Evolutionary conservation across 2,888 invertebrate species (phyloP).

Genomic region (Myathropa florea): DNA sequence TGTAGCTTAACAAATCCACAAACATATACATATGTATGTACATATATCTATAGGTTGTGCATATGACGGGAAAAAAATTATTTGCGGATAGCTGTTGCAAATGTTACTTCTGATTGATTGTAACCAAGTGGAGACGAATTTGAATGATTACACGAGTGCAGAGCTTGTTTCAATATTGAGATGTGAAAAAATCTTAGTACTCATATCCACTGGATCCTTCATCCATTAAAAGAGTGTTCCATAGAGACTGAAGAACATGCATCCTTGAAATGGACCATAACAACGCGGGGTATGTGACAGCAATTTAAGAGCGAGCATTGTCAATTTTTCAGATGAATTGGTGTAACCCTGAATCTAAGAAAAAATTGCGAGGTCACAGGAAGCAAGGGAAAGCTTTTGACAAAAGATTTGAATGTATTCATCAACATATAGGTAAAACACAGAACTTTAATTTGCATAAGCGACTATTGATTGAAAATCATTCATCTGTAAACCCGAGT

Average conservation of each 20-base stretch:
- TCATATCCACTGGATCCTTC: neutral
- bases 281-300: neutral
- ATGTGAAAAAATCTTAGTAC: neutral
- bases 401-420: too few relatives aligned
- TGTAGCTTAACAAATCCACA: neutral
- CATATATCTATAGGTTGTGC: neutral
- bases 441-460: too few relatives aligned
- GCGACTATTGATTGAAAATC: too few relatives aligned
- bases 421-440: too few relatives aligned
- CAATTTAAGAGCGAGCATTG: neutral
- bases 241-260: neutral
- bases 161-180: neutral
- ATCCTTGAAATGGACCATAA: neutral
- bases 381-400: too few relatives aligned
- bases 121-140: conserved; percentile 25
- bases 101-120: conserved; percentile 38
- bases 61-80: neutral
- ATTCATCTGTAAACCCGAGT: too few relatives aligned
- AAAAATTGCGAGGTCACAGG: too few relatives aligned
- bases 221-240: neutral
- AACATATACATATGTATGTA: neutral
- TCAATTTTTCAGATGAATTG: too few relatives aligned
- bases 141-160: conserved; percentile 30
- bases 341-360: too few relatives aligned
- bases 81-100: conserved; percentile 20